Evolutionary conservation across 2,888 invertebrate genomes (phyloP).

Genomic region (Leptopilina myrica): DNA sequence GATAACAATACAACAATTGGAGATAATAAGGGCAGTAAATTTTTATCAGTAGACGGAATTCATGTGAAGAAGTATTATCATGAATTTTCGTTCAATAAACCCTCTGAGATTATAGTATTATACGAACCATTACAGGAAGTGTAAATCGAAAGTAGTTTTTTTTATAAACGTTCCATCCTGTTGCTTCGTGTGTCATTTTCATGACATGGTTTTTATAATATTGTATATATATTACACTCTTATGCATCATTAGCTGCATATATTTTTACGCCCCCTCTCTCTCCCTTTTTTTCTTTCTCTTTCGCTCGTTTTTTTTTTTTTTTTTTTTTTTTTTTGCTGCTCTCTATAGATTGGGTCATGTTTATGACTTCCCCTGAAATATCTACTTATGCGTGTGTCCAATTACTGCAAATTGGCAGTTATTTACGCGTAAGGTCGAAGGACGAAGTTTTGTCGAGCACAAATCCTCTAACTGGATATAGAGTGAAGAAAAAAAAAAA

Average conservation of each 20-base stretch:
- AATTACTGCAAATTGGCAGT: constrained; percentile 28
- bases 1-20: too few species aligned
- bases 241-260: constrained; percentile 27
- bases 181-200: constrained; percentile 13
- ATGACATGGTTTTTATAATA: neutral
- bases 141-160: constrained; percentile 13
- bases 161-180: constrained; percentile 1
- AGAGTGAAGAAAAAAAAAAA: neutral
- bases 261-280: neutral
- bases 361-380: constrained; percentile 12
- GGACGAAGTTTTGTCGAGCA: neutral
- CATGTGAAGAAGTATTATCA: neutral
- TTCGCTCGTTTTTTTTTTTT: too few species aligned
- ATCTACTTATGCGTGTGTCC: constrained; percentile 14
- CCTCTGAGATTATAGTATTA: neutral
- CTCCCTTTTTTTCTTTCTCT: too few species aligned
- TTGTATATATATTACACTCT: constrained; percentile 6
- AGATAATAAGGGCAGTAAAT: too few species aligned
- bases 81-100: neutral
- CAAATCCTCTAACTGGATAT: constrained; percentile 23
- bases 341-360: neutral
- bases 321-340: too few species aligned
- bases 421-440: constrained; percentile 11
- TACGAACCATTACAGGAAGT: neutral
- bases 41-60: neutral